A percentile compares a stretch with the other conserved stretches of the same genome.
These are phyloP conservation scores for Pelobates fuscus DNA, from an alignment of 2,113 vertebrate species.

Conservation along the genomic window DNA sequence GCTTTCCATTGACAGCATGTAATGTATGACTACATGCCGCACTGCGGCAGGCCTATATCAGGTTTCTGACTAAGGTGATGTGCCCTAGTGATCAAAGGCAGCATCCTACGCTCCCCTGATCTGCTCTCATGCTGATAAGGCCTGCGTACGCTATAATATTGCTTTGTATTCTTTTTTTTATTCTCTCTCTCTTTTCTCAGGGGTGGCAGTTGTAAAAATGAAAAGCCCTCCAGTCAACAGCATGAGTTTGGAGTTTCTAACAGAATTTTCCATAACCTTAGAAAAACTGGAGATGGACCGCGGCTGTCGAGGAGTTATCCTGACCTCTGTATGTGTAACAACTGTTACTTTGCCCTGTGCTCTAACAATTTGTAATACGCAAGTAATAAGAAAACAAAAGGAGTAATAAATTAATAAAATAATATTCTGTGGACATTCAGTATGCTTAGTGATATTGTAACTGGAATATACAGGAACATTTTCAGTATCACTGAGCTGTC, in stretches of 20 bases:
- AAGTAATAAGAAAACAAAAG: too few relatives aligned
- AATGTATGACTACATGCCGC: not conserved
- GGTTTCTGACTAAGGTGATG: not conserved
- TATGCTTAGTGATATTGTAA: too few relatives aligned
- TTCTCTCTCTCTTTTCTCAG: conserved; percentile 58
- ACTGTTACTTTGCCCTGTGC: not conserved
- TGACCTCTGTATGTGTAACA: conserved; percentile 79
- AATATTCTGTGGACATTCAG: too few relatives aligned
- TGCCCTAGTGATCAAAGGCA: not conserved
- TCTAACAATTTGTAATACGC: too few relatives aligned
- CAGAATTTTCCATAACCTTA: conserved; percentile 78
- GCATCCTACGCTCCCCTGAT: not conserved
- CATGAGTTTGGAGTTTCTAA: conserved; percentile 87
- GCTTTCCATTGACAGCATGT: not conserved
- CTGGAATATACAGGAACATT: too few relatives aligned
- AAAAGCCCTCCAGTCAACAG: conserved; percentile 90
- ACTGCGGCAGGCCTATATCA: not conserved
- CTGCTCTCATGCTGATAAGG: not conserved
- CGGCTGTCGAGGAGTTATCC: conserved; percentile 78
- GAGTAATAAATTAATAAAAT: too few relatives aligned
- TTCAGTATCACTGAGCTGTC: too few relatives aligned
- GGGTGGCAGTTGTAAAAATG: conserved; percentile 78
- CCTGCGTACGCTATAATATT: not conserved
- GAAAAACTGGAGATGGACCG: conserved; percentile 92
- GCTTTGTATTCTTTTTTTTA: not conserved